Evolutionary conservation across 2,113 vertebrate genomes (phyloP).

Genomic region (Percina caprodes): DNA sequence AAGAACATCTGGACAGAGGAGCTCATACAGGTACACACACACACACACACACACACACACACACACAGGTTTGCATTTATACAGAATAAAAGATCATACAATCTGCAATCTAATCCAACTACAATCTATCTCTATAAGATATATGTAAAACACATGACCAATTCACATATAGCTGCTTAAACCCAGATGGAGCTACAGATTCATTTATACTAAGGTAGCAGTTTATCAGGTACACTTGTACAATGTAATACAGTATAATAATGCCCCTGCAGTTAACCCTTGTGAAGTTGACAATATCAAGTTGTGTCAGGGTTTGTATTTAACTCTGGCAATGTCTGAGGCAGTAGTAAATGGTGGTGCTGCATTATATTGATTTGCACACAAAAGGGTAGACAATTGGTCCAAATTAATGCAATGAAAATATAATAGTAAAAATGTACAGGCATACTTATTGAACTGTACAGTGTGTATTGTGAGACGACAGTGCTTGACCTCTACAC

Average conservation of each 20-base stretch:
- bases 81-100: neutral
- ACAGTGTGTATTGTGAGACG: neutral
- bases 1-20: constrained; percentile 95
- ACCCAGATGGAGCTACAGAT: neutral
- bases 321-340: neutral
- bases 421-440: neutral
- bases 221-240: neutral
- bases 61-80: neutral
- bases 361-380: neutral
- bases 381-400: neutral
- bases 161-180: neutral
- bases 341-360: neutral
- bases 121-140: no score
- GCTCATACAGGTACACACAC: constrained; percentile 88
- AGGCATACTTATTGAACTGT: neutral
- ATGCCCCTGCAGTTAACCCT: neutral
- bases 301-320: neutral
- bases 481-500: neutral
- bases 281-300: neutral
- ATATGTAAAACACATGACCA: no score
- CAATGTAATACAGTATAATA: neutral
- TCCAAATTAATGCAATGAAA: neutral
- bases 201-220: neutral
- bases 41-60: neutral
- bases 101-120: neutral